Percentiles rank a stretch among this genome's conserved stretches.
Evolutionary conservation across 2,888 invertebrate species (phyloP).

Genomic region (Melipona beecheii): DNA sequence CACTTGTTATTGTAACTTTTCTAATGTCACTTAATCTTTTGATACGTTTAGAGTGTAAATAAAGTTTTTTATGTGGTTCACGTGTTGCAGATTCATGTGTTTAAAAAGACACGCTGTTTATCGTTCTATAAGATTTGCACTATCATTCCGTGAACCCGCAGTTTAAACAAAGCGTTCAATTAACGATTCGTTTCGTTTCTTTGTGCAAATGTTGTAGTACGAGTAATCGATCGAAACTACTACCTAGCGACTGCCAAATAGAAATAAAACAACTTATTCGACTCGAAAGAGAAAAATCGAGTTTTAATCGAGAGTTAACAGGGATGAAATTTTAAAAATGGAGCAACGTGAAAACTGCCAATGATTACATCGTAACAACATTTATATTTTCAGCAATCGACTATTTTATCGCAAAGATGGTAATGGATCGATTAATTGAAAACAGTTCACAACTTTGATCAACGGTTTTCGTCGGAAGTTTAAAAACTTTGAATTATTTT

Average conservation of each 20-base stretch:
- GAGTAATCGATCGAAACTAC: background rate
- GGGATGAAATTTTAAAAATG: background rate
- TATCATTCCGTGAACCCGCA: background rate
- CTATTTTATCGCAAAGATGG: background rate
- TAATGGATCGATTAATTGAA: background rate
- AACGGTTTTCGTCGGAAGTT: conserved; percentile 18
- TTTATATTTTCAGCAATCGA: background rate
- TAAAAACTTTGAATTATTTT: conserved; percentile 10
- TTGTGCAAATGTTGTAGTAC: conserved; percentile 13
- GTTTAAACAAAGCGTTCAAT: background rate
- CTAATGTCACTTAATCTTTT: conserved; percentile 20
- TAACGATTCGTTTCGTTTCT: conserved; percentile 1
- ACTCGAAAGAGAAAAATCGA: background rate
- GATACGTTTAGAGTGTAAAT: conserved; percentile 31
- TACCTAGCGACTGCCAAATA: background rate
- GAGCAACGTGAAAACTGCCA: background rate
- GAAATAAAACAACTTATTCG: background rate
- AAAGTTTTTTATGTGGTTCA: conserved; percentile 8
- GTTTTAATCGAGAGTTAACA: background rate
- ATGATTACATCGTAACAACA: background rate
- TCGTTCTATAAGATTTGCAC: conserved; percentile 7
- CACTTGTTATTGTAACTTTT: conserved; percentile 8
- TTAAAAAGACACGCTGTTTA: background rate
- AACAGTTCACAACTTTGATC: conserved; percentile 18
- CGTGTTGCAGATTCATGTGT: background rate